Conservation (phyloP, 2,113 vertebrate genomes). For the Varanus komodoensis region DNA sequence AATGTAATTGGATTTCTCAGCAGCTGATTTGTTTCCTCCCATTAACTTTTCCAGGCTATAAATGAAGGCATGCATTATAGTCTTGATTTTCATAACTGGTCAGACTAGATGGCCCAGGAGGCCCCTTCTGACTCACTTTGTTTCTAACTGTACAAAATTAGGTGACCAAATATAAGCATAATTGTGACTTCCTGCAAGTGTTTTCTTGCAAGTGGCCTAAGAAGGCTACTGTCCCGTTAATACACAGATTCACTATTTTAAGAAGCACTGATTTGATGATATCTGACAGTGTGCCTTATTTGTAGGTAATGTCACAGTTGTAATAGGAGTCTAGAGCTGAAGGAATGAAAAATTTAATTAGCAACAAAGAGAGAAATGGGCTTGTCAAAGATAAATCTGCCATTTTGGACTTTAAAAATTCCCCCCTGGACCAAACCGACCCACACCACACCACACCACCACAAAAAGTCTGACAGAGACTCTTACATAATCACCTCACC, state of each 20-base stretch:
- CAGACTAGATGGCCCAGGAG: too few relatives aligned
- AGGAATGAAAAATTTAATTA: not conserved
- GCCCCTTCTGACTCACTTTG: too few relatives aligned
- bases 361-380: not conserved
- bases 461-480: too few relatives aligned
- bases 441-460: too few relatives aligned
- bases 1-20: not conserved
- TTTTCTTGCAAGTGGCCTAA: slow-evolving; percentile 33
- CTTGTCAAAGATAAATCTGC: not conserved
- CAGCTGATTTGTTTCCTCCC: not conserved
- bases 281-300: slow-evolving; percentile 34
- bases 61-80: not conserved
- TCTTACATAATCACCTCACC: too few relatives aligned
- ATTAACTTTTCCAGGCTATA: not conserved
- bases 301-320: not conserved
- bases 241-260: slow-evolving; percentile 10
- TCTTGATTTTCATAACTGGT: not conserved
- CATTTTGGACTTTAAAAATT: not conserved
- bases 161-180: not conserved
- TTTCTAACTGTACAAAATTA: not conserved
- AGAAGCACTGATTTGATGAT: slow-evolving; percentile 29
- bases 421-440: too few relatives aligned
- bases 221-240: slow-evolving; percentile 37
- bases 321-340: not conserved
- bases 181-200: slow-evolving; percentile 19